Conservation (phyloP, 2,797 vertebrate genomes). For the Chiroxiphia lanceolata region DNA sequence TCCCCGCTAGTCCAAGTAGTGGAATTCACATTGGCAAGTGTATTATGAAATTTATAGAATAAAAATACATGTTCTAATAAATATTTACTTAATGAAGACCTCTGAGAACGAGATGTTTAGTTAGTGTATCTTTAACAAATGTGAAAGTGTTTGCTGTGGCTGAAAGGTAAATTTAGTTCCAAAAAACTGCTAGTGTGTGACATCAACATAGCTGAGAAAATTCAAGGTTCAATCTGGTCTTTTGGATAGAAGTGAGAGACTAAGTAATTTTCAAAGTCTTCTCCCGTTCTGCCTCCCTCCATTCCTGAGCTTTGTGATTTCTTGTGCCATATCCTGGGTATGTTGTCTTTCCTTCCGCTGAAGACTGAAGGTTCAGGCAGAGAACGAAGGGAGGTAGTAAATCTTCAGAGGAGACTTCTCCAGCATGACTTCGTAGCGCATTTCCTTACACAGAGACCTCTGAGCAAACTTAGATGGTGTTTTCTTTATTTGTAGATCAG, state of each 20-base stretch:
- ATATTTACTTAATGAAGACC: not conserved
- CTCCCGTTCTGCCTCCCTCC: not conserved
- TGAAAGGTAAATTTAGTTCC: not conserved
- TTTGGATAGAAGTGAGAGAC: not conserved
- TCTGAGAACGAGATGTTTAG: not conserved
- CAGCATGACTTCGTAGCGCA: not conserved
- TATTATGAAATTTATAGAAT: not conserved
- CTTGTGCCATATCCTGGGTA: not conserved
- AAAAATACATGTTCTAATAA: not conserved
- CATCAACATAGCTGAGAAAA: not conserved
- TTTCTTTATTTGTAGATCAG: conserved; percentile 21
- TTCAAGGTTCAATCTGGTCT: not conserved
- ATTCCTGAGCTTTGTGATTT: not conserved
- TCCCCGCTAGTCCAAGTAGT: not conserved
- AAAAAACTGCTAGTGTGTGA: not conserved
- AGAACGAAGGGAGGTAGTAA: not conserved
- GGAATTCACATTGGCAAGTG: not conserved
- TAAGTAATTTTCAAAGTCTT: not conserved
- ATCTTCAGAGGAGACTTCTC: conserved; percentile 11
- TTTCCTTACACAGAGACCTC: not conserved
- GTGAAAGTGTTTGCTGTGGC: not conserved
- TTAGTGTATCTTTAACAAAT: not conserved
- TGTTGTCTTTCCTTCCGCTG: not conserved
- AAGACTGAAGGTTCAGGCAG: not conserved
- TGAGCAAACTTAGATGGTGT: not conserved